These are phyloP conservation scores for Hippoglossus hippoglossus DNA, from an alignment of 2,797 vertebrate genomes.

Conservation along the genomic window DNA sequence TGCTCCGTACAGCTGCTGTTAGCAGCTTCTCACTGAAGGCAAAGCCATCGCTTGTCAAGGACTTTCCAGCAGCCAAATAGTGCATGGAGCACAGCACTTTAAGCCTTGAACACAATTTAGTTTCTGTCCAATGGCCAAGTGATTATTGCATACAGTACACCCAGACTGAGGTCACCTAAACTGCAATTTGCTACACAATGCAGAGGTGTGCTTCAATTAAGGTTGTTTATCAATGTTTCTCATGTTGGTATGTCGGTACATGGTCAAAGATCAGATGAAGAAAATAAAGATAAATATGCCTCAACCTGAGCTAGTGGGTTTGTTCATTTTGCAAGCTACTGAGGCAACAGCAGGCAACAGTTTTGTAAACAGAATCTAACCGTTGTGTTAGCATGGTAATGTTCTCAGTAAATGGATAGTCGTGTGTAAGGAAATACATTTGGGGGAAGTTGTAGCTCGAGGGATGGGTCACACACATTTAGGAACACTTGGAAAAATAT, in stretches of 20 bases:
- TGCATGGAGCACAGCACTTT: neutral
- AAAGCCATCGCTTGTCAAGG: conserved; percentile 20
- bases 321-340: neutral
- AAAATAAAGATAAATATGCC: neutral
- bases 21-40: conserved; percentile 27
- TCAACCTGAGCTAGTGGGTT: neutral
- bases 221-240: neutral
- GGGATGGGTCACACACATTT: neutral
- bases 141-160: neutral
- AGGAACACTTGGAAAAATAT: neutral
- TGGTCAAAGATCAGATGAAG: neutral
- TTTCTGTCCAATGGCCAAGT: conserved; percentile 9
- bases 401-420: neutral
- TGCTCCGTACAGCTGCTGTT: conserved; percentile 14
- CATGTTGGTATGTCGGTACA: neutral
- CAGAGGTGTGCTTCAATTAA: conserved; percentile 3
- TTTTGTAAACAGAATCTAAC: neutral
- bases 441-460: neutral
- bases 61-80: conserved; percentile 17
- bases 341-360: neutral
- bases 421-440: neutral
- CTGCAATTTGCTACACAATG: neutral
- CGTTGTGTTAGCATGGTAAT: neutral
- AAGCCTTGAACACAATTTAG: conserved; percentile 14
- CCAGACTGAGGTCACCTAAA: neutral